phyloP scores from a whole-genome alignment of 2,797 vertebrate genomes.

The Denticeps clupeoides region DNA sequence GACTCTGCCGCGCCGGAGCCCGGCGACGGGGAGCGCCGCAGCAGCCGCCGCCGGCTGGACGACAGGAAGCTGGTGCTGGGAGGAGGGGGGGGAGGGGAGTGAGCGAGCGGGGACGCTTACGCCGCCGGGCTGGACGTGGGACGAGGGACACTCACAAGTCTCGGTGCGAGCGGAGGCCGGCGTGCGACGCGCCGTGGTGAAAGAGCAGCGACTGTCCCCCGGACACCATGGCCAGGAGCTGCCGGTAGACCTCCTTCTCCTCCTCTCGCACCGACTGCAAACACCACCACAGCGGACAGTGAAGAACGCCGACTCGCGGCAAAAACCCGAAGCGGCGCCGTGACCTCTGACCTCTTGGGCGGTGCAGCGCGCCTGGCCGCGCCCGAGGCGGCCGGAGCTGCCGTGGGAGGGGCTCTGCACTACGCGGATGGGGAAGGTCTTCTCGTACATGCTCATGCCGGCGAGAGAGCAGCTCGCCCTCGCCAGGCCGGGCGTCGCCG shows the following conservation, averaged over 20 bases:
- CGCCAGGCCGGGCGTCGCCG: constrained; percentile 23
- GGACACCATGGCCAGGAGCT: constrained; percentile 82
- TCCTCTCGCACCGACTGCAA: constrained; percentile 76
- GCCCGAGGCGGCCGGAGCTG: constrained; percentile 52
- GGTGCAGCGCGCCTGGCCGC: constrained; percentile 53
- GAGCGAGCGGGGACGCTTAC: no score
- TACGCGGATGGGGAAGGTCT: constrained; percentile 80
- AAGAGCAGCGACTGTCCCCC: constrained; percentile 72
- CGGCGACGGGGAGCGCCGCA: constrained; percentile 42
- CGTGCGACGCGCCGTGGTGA: constrained; percentile 59
- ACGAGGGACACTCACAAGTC: constrained; percentile 68
- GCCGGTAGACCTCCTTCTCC: constrained; percentile 86
- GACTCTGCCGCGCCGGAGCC: constrained; percentile 41
- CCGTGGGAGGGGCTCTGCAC: constrained; percentile 69
- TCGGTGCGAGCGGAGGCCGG: constrained; percentile 67
- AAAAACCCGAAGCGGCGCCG: background rate
- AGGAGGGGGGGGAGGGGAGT: background rate
- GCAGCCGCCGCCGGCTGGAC: constrained; percentile 46
- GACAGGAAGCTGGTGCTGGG: constrained; percentile 62
- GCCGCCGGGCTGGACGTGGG: constrained; percentile 36
- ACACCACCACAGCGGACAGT: constrained; percentile 2
- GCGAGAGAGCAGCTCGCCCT: constrained; percentile 36
- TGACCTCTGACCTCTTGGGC: constrained; percentile 73
- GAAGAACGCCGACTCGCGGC: background rate
- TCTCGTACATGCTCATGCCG: constrained; percentile 73